phyloP scores from a whole-genome alignment of 2,888 invertebrate genomes.

The Sarcophaga variegata region DNA sequence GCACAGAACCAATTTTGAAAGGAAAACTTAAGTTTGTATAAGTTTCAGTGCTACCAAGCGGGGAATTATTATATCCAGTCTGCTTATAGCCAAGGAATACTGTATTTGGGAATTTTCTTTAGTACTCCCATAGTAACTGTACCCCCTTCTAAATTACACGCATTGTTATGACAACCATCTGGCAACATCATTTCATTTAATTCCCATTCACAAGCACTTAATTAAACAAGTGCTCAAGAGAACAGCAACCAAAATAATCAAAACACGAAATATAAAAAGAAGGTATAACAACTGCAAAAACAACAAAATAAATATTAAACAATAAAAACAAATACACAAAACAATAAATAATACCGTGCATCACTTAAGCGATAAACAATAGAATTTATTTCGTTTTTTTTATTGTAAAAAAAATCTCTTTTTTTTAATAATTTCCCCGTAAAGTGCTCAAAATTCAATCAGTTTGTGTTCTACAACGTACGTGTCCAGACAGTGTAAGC shows the following conservation, averaged over 20 bases:
- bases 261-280: conserved; percentile 21
- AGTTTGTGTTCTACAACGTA: conserved; percentile 57
- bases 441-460: conserved; percentile 36
- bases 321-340: conserved; percentile 45
- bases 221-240: conserved; percentile 41
- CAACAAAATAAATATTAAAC: conserved; percentile 4
- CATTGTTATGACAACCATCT: not conserved
- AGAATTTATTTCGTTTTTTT: conserved; percentile 8
- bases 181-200: conserved; percentile 18
- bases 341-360: conserved; percentile 9
- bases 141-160: not conserved
- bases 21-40: too few relatives aligned
- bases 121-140: too few relatives aligned
- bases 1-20: too few relatives aligned
- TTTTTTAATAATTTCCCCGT: conserved; percentile 28
- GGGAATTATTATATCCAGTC: too few relatives aligned
- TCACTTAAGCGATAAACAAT: conserved; percentile 47
- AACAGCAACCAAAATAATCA: conserved; percentile 38
- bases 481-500: conserved; percentile 19
- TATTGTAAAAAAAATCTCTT: not conserved
- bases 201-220: conserved; percentile 43
- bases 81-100: too few relatives aligned
- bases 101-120: too few relatives aligned
- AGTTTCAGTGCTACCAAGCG: too few relatives aligned
- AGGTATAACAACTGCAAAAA: conserved; percentile 13